Evolutionary conservation across 2,888 invertebrate genomes (phyloP).

Genomic region (Acrobasis repandana): DNA sequence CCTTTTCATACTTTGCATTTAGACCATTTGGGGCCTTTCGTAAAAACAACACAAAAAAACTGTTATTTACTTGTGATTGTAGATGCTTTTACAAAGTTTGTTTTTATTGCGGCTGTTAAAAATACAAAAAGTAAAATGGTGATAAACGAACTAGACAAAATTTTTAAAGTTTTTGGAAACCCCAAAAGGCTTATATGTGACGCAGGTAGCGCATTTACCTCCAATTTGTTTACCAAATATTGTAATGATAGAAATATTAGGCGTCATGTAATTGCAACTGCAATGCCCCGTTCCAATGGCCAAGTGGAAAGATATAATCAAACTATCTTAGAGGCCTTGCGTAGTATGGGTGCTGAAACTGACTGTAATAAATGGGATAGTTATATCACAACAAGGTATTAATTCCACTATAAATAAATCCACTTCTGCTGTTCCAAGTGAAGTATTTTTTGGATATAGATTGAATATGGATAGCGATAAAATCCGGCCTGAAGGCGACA

Average conservation of each 20-base stretch:
- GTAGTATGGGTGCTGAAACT: conserved; percentile 33
- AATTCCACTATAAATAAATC: conserved; percentile 35
- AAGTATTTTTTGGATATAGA: conserved; percentile 34
- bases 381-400: conserved; percentile 35
- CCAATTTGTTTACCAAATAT: conserved; percentile 30
- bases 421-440: conserved; percentile 31
- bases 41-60: conserved; percentile 32
- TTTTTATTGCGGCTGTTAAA: conserved; percentile 39
- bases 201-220: conserved; percentile 37
- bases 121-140: conserved; percentile 31
- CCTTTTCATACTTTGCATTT: conserved; percentile 36
- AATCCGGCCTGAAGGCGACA: conserved; percentile 22
- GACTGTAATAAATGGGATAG: conserved; percentile 34
- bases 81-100: conserved; percentile 43
- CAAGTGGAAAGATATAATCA: conserved; percentile 36
- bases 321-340: conserved; percentile 34
- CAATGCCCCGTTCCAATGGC: conserved; percentile 29
- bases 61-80: conserved; percentile 33
- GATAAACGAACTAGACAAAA: conserved; percentile 33
- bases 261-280: conserved; percentile 29
- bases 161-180: conserved; percentile 37
- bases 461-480: conserved; percentile 27
- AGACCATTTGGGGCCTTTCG: conserved; percentile 35
- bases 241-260: conserved; percentile 30
- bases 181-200: conserved; percentile 36